Conservation (phyloP, 2,888 invertebrate species). For the Ganaspis brasiliensis region DNA sequence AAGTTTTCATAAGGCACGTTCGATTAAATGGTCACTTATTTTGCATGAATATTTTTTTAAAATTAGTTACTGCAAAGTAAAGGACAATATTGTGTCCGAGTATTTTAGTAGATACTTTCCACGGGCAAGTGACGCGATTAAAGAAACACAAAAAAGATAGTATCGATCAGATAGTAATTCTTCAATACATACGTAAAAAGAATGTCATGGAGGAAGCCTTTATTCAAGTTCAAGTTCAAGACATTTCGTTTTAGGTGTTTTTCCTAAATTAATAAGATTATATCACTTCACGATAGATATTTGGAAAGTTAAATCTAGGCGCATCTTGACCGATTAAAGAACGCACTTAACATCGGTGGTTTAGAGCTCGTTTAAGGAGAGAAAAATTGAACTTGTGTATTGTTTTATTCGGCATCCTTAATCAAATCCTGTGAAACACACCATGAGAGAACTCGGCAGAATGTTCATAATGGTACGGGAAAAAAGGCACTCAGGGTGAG, state of each 20-base stretch:
- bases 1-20: conserved; percentile 37
- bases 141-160: too few species aligned
- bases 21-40: conserved; percentile 39
- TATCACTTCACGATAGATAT: conserved; percentile 51
- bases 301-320: conserved; percentile 38
- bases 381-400: neutral
- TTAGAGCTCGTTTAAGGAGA: conserved; percentile 31
- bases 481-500: conserved; percentile 50
- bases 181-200: too few species aligned
- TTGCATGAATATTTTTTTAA: conserved; percentile 45
- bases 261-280: conserved; percentile 51
- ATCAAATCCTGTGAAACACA: conserved; percentile 51
- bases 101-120: too few species aligned
- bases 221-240: too few species aligned
- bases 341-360: conserved; percentile 49
- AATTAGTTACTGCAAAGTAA: conserved; percentile 37
- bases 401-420: conserved; percentile 55
- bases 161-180: too few species aligned
- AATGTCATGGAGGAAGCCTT: too few species aligned
- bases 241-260: conserved; percentile 41
- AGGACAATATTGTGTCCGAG: conserved; percentile 41
- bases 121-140: too few species aligned
- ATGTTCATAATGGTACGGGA: conserved; percentile 47
- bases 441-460: conserved; percentile 53
- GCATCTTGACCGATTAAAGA: conserved; percentile 50